phyloP scores from a whole-genome alignment of 2,797 vertebrate species.

The Ispidina lecontei region DNA sequence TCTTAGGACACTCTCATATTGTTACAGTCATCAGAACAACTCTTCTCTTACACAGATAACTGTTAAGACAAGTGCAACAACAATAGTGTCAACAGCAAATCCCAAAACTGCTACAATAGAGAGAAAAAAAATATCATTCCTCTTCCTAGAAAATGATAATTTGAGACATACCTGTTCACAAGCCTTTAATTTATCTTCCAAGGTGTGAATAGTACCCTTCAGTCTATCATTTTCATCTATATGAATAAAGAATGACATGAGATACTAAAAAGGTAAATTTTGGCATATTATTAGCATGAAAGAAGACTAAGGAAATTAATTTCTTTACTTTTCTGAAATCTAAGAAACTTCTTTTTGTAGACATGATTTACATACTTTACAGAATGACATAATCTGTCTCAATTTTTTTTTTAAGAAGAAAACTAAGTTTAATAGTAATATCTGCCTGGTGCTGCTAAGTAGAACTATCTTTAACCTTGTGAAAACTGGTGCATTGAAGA shows the following conservation, averaged over 20 bases:
- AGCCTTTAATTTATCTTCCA: conserved; percentile 73
- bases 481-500: not conserved
- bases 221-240: conserved; percentile 79
- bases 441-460: not conserved
- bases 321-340: not conserved
- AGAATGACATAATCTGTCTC: not conserved
- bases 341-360: not conserved
- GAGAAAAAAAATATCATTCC: not conserved
- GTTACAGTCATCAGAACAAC: not conserved
- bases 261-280: not conserved
- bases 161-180: conserved; percentile 69
- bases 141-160: not conserved
- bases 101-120: not conserved
- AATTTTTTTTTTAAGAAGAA: not conserved
- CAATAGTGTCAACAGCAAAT: not conserved
- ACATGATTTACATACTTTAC: not conserved
- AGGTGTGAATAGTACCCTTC: conserved; percentile 58
- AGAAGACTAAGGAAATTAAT: not conserved
- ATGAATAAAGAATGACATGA: not conserved
- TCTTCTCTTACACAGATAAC: not conserved
- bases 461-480: not conserved
- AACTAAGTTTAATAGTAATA: not conserved
- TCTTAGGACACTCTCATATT: not conserved
- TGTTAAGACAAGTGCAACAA: not conserved
- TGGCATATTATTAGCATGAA: not conserved